These are phyloP conservation scores for Chrysochloris asiatica DNA, from an alignment of 2,113 vertebrate genomes.

Conservation along the genomic window DNA sequence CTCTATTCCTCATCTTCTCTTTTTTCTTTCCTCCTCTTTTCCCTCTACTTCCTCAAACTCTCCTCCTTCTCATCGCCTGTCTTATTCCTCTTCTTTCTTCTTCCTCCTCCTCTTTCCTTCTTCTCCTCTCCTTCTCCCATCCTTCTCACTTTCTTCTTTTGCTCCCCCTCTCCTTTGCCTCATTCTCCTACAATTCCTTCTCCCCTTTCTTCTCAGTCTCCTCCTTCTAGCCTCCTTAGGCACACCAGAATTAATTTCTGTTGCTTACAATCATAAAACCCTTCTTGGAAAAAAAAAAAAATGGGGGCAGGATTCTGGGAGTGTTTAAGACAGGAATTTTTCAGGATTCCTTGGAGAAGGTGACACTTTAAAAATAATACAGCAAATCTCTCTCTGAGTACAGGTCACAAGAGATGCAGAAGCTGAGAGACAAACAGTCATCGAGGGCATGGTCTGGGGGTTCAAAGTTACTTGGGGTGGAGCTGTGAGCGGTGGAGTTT, in stretches of 20 bases:
- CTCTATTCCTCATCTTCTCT: no score
- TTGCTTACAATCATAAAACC: neutral
- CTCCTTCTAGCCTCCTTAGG: no score
- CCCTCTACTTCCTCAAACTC: neutral
- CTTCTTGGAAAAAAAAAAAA: neutral
- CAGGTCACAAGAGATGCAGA: neutral
- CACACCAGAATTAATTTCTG: neutral
- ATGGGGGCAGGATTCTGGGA: neutral
- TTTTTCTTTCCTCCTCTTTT: no score
- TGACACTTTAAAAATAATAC: neutral
- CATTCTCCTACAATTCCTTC: neutral
- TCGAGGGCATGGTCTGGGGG: fast-evolving
- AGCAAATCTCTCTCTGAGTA: neutral
- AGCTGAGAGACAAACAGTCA: neutral
- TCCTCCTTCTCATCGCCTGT: neutral
- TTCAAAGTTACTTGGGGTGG: neutral
- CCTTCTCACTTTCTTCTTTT: neutral
- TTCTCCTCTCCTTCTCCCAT: no score
- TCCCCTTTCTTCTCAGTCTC: neutral
- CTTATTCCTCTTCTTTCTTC: neutral
- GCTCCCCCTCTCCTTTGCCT: neutral
- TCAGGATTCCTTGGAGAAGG: neutral
- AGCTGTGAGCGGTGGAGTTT: neutral
- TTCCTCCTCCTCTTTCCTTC: no score
- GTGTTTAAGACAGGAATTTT: neutral